Evolutionary conservation across 2,888 invertebrate genomes (phyloP).

Genomic region (Diaperis boleti): DNA sequence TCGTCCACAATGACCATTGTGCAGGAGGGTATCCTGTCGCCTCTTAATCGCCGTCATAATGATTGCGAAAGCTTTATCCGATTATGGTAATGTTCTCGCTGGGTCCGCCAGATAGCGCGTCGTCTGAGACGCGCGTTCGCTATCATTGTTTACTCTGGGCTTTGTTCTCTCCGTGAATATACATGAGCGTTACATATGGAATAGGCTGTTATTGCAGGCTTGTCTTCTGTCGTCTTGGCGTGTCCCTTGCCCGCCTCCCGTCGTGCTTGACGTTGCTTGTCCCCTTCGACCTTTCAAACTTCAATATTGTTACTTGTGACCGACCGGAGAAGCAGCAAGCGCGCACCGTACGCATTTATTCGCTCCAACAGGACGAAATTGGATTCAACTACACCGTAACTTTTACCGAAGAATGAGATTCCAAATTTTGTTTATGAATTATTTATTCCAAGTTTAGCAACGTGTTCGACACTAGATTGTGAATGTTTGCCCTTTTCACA

Average conservation of each 20-base stretch:
- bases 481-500: slow-evolving; percentile 15
- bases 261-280: slow-evolving; percentile 36
- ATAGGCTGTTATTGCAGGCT: slow-evolving; percentile 63
- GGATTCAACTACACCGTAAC: slow-evolving; percentile 47
- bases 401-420: slow-evolving; percentile 47
- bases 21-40: slow-evolving; percentile 51
- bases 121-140: slow-evolving; percentile 54
- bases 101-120: slow-evolving; percentile 62
- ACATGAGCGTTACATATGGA: slow-evolving; percentile 67
- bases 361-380: slow-evolving; percentile 41
- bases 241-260: slow-evolving; percentile 40
- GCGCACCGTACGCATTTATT: slow-evolving; percentile 24
- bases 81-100: slow-evolving; percentile 65
- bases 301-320: slow-evolving; percentile 51
- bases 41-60: slow-evolving; percentile 62
- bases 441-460: slow-evolving; percentile 42
- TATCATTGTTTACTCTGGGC: slow-evolving; percentile 65
- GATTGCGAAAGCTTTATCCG: slow-evolving; percentile 63
- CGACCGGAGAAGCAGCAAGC: slow-evolving; percentile 19
- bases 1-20: slow-evolving; percentile 55
- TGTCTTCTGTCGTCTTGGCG: slow-evolving; percentile 44
- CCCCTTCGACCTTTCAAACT: slow-evolving; percentile 51
- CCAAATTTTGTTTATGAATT: slow-evolving; percentile 50
- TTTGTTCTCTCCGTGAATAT: slow-evolving; percentile 66
- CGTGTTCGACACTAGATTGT: slow-evolving; percentile 35